These are phyloP conservation scores for Aurelia sp. DNA, from an alignment of 30 jellyfish, hydroid and myxozoan species.

Conservation along the genomic window DNA sequence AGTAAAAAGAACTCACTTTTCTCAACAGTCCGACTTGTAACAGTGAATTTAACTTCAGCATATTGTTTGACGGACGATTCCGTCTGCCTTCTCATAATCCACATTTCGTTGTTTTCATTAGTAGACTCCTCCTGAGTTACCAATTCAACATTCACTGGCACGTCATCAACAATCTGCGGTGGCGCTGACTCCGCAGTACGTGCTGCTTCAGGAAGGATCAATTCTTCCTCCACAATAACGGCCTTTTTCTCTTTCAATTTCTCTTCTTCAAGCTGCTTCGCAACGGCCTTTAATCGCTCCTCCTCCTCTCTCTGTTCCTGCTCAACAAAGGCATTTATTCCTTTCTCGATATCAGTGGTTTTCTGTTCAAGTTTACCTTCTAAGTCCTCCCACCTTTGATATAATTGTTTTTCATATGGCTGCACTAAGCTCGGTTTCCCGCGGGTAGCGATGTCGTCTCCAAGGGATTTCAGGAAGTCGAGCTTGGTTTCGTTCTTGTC, in stretches of 20 bases:
- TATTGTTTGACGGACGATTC: slow-evolving; percentile 74
- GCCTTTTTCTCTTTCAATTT: slow-evolving; percentile 34
- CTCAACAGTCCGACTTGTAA: slow-evolving; percentile 56
- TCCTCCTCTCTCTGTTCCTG: slow-evolving; percentile 71
- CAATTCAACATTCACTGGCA: slow-evolving; percentile 64
- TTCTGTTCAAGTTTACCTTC: slow-evolving; percentile 64
- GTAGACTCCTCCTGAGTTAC: slow-evolving; percentile 68
- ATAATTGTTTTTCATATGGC: slow-evolving; percentile 83
- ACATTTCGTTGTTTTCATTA: slow-evolving; percentile 43
- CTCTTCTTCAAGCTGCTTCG: slow-evolving; percentile 59
- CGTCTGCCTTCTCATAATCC: slow-evolving; percentile 69
- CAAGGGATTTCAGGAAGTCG: slow-evolving; percentile 81
- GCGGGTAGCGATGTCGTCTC: slow-evolving; percentile 89
- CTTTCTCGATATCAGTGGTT: slow-evolving; percentile 41
- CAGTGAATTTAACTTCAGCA: slow-evolving; percentile 81
- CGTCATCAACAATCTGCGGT: slow-evolving; percentile 46
- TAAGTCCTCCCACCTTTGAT: slow-evolving; percentile 88
- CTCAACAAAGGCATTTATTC: slow-evolving; percentile 42
- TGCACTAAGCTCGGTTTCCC: slow-evolving; percentile 87
- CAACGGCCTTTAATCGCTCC: slow-evolving; percentile 57
- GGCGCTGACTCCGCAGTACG: slow-evolving; percentile 68
- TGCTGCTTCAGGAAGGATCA: slow-evolving; percentile 26
- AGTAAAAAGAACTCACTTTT: slow-evolving; percentile 19
- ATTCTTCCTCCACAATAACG: slow-evolving; percentile 61
- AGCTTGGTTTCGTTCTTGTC: slow-evolving; percentile 81